These are phyloP conservation scores for Danio kyathit DNA, from an alignment of 2,797 vertebrate genomes.

Conservation along the genomic window DNA sequence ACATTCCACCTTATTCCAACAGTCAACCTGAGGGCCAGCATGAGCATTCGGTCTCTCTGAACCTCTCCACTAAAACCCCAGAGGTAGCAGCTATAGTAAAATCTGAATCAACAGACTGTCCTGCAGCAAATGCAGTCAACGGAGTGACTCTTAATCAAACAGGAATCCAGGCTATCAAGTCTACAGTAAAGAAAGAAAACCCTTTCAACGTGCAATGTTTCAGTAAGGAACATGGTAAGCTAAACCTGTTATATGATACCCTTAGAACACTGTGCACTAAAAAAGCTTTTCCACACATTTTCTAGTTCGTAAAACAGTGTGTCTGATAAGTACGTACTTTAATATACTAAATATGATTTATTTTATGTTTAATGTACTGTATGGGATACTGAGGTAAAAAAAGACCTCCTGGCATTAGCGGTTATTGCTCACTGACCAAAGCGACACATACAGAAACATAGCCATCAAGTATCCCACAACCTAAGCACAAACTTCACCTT, in stretches of 20 bases:
- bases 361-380: neutral
- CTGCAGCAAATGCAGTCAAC: slow-evolving; percentile 77
- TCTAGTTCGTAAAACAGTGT: neutral
- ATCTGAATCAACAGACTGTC: slow-evolving; percentile 87
- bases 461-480: neutral
- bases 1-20: slow-evolving; percentile 79
- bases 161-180: slow-evolving; percentile 79
- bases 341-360: too few species aligned
- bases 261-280: neutral
- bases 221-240: slow-evolving; percentile 92
- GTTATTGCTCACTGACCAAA: slow-evolving; percentile 2
- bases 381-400: neutral
- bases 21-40: slow-evolving; percentile 82
- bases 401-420: neutral
- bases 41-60: slow-evolving; percentile 80
- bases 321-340: too few species aligned
- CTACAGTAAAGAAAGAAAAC: slow-evolving; percentile 87
- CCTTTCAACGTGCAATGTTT: slow-evolving; percentile 87
- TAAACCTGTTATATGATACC: slow-evolving; percentile 49
- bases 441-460: neutral
- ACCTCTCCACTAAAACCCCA: slow-evolving; percentile 79
- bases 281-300: neutral
- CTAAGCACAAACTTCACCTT: neutral
- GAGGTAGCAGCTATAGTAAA: slow-evolving; percentile 85
- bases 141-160: slow-evolving; percentile 86